Evolutionary conservation across 2,888 invertebrate species (phyloP).

Genomic region (Chromoteleia sp.): DNA sequence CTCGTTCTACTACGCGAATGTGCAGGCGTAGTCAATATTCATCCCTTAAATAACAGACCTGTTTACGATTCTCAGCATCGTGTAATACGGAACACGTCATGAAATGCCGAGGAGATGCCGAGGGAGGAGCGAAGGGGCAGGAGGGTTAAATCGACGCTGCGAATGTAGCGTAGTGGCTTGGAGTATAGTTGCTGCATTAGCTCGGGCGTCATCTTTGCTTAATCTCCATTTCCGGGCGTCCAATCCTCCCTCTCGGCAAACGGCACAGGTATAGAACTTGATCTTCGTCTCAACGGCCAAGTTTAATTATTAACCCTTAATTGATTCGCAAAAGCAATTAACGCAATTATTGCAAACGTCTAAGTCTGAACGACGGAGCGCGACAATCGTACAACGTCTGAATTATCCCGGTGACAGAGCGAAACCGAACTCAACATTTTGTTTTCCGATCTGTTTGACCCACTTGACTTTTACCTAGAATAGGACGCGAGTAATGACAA

Average conservation of each 20-base stretch:
- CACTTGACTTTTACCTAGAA: slow-evolving; percentile 81
- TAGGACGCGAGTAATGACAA: slow-evolving; percentile 80
- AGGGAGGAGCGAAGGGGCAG: slow-evolving; percentile 34
- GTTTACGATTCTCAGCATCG: slow-evolving; percentile 80
- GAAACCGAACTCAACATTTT: neutral
- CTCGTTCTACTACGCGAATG: neutral
- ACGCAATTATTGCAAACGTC: slow-evolving; percentile 1
- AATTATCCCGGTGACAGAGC: neutral
- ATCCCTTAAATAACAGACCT: slow-evolving; percentile 81
- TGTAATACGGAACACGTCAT: slow-evolving; percentile 42
- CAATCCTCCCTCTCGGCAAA: slow-evolving; percentile 58
- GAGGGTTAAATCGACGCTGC: slow-evolving; percentile 19
- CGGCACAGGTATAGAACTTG: slow-evolving; percentile 31
- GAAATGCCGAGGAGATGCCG: slow-evolving; percentile 1
- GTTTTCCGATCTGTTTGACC: slow-evolving; percentile 78
- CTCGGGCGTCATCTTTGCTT: slow-evolving; percentile 84
- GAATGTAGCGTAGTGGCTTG: slow-evolving; percentile 20
- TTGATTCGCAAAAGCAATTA: slow-evolving; percentile 74
- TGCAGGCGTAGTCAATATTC: slow-evolving; percentile 75
- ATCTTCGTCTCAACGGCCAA: slow-evolving; percentile 73
- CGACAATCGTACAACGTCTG: no score
- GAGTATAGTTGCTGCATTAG: slow-evolving; percentile 71
- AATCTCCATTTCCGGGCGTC: slow-evolving; percentile 74
- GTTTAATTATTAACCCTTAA: slow-evolving; percentile 80
- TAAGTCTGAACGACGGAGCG: no score